Base-by-base conservation (phyloP, 2,888 invertebrate species). In the Macrophya alboannulata region DNA sequence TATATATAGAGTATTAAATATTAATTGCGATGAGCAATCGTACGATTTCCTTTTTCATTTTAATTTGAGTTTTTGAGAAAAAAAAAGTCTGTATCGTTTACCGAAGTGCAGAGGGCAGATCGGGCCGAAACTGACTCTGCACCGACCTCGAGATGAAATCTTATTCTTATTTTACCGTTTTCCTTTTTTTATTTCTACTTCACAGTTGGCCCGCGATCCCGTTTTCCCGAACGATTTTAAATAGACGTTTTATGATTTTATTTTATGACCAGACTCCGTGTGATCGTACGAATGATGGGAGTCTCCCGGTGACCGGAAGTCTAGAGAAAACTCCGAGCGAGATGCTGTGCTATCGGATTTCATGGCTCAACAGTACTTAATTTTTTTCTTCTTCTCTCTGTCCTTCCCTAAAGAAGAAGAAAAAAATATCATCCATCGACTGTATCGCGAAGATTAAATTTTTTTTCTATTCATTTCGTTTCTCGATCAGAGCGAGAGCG, bases 221-320 rank as follows among this genome's bases (percentile, higher is more conserved):
- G 0, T 62, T 59, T 77, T n/a, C n/a, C 31, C 55, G 21, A 84
- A 62, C 21, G 31, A 72, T 72, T 84, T 84, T 84, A 84, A 84
- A 84, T 74, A 84, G 72, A 15, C 40, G 62, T 84, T 84, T 76
- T 84, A 76, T 84, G 84, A 84, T 76, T 62, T 76, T 74, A 76
- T 83, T 83, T 83, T 83, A 83, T 37, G 68, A 83, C 48, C 83
- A n/a, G n/a, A 51, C 55, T 37, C n/a, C 77, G 77, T 37, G 37
- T 37, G 77, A 77, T 51, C 55, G 25, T 17, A 31, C 37, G 37
- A 55, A 55, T 31, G 12, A n/a, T 31, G 1, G n/a, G 55, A 77
- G 77, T 55, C n/a, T 55, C 37, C 51, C 55, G 51, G 43, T 65
- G 81, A 81, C 81, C 81, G 81, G 81, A 81, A 81, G 81, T 81